A percentile compares a stretch with the other conserved stretches of the same genome.
These are phyloP conservation scores for Lochmaea crataegi DNA, from an alignment of 2,888 invertebrate genomes.

Conservation along the genomic window DNA sequence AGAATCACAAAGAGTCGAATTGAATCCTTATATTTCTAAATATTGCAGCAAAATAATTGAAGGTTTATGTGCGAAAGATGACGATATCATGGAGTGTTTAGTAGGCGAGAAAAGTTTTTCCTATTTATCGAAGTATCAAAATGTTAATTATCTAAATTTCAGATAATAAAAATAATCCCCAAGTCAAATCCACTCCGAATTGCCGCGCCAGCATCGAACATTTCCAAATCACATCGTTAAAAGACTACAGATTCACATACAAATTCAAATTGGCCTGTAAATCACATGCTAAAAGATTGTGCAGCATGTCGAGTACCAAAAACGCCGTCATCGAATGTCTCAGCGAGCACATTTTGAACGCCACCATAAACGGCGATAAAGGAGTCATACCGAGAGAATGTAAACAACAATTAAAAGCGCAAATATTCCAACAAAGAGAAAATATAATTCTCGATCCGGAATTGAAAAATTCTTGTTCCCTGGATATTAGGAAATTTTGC, in stretches of 20 bases:
- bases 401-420: slow-evolving; percentile 89
- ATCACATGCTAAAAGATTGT: slow-evolving; percentile 77
- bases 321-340: slow-evolving; percentile 86
- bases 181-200: slow-evolving; percentile 81
- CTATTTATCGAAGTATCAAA: not conserved
- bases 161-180: slow-evolving; percentile 85
- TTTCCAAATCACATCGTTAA: slow-evolving; percentile 93
- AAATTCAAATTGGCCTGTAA: slow-evolving; percentile 96
- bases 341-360: slow-evolving; percentile 91
- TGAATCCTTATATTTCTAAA: slow-evolving; percentile 89
- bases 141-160: slow-evolving; percentile 2
- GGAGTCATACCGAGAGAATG: slow-evolving; percentile 89
- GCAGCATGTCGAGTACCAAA: slow-evolving; percentile 78
- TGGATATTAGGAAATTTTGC: slow-evolving; percentile 83
- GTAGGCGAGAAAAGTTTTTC: slow-evolving; percentile 82
- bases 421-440: slow-evolving; percentile 92
- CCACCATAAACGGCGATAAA: slow-evolving; percentile 80
- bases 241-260: slow-evolving; percentile 92
- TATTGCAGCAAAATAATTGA: slow-evolving; percentile 85
- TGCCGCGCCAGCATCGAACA: slow-evolving; percentile 96
- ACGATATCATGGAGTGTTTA: slow-evolving; percentile 94
- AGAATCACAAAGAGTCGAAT: slow-evolving; percentile 82
- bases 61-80: slow-evolving; percentile 80
- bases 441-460: slow-evolving; percentile 87
- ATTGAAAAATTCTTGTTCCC: slow-evolving; percentile 83